A percentile compares a stretch with the other conserved stretches of the same genome.
Conservation (phyloP, 2,797 vertebrate genomes). For the Scleropages formosus region DNA sequence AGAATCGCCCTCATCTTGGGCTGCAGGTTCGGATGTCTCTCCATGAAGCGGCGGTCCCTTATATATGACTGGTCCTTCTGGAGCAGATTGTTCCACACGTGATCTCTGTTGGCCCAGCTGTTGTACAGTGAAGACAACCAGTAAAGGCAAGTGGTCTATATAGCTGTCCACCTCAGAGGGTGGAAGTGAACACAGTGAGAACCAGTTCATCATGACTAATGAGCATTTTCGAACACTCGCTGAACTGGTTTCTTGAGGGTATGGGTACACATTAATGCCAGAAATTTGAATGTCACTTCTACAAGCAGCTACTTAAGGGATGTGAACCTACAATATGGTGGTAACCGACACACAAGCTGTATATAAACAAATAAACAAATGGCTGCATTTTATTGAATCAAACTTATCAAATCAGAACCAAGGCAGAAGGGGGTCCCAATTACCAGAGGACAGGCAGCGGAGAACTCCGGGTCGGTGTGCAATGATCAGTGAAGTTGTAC, state of each 20-base stretch:
- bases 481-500: constrained; percentile 62
- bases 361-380: too few relatives aligned
- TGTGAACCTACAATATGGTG: too few relatives aligned
- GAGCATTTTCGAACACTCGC: neutral
- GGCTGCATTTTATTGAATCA: too few relatives aligned
- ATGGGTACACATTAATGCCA: too few relatives aligned
- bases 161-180: too few relatives aligned
- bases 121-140: neutral
- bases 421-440: too few relatives aligned
- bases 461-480: constrained; percentile 72
- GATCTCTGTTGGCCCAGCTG: constrained; percentile 92
- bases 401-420: neutral
- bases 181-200: too few relatives aligned
- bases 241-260: neutral
- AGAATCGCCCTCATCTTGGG: constrained; percentile 91
- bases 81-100: constrained; percentile 92
- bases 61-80: constrained; percentile 82
- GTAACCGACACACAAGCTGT: too few relatives aligned
- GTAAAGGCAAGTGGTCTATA: too few relatives aligned
- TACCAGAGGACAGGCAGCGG: constrained; percentile 83
- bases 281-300: too few relatives aligned
- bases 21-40: constrained; percentile 88
- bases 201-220: too few relatives aligned
- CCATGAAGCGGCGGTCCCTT: constrained; percentile 78
- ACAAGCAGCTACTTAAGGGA: too few relatives aligned